Evolutionary conservation across 1,140 invertebrate species (phyloP).

Genomic region (Drosophila quadrilineata): DNA sequence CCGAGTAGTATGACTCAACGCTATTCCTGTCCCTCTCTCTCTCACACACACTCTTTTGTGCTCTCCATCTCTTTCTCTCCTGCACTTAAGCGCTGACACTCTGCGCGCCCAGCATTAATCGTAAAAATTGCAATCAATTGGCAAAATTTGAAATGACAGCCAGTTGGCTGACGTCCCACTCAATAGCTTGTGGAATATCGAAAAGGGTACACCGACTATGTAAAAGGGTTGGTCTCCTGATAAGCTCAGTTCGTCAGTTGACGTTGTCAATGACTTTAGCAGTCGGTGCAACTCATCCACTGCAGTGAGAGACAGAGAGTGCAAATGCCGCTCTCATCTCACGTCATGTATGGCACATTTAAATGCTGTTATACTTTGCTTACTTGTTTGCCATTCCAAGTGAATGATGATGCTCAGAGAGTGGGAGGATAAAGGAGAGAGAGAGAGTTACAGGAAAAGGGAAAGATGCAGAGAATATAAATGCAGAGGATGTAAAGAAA

Average conservation of each 20-base stretch:
- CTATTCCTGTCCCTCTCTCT: background rate
- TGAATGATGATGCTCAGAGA: constrained; percentile 35
- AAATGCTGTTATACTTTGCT: constrained; percentile 27
- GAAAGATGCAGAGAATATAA: background rate
- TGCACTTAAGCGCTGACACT: background rate
- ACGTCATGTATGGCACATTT: constrained; percentile 11
- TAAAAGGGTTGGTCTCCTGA: background rate
- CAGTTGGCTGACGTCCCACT: constrained; percentile 18
- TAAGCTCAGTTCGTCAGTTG: no score
- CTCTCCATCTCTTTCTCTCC: background rate
- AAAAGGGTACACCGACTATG: constrained; percentile 4
- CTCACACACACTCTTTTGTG: background rate
- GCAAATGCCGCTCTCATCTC: background rate
- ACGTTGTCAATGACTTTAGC: no score
- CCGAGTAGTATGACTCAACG: no score
- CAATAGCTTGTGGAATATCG: background rate
- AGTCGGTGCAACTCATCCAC: no score
- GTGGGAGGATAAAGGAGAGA: no score
- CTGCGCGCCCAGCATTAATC: constrained; percentile 43
- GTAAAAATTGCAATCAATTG: constrained; percentile 74
- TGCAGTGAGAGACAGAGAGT: no score
- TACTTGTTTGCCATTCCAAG: constrained; percentile 51
- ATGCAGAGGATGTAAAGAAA: background rate
- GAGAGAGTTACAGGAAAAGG: no score
- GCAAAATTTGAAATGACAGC: constrained; percentile 34